phyloP scores from a whole-genome alignment of 1,140 invertebrate genomes.

The Riptortus pedestris region DNA sequence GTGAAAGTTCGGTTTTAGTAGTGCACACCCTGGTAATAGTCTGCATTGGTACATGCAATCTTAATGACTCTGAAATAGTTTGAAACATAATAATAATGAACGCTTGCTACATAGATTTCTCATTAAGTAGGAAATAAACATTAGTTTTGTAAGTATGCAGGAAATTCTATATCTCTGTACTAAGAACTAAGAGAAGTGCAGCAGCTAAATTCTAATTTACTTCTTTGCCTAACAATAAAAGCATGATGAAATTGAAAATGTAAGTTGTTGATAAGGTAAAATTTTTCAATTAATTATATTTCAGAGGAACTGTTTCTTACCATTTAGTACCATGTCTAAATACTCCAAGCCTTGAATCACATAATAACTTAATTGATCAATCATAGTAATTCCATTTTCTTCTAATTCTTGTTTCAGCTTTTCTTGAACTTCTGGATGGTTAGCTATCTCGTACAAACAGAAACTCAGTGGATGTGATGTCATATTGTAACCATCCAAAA shows the following conservation, averaged over 20 bases:
- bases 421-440: conserved; percentile 46
- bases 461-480: conserved; percentile 42
- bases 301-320: conserved; percentile 10
- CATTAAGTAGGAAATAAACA: too few species aligned
- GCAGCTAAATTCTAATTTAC: too few species aligned
- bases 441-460: conserved; percentile 41
- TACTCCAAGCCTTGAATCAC: conserved; percentile 14
- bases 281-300: too few species aligned
- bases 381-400: too few species aligned
- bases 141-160: too few species aligned
- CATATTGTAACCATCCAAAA: conserved; percentile 15
- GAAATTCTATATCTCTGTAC: too few species aligned
- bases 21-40: conserved; percentile 41
- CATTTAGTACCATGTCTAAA: conserved; percentile 21
- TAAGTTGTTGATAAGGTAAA: too few species aligned
- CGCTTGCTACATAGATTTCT: not conserved
- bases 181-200: too few species aligned
- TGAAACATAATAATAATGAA: not conserved
- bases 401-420: conserved; percentile 47
- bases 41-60: conserved; percentile 45
- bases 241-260: too few species aligned
- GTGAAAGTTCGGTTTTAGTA: conserved; percentile 23
- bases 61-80: conserved; percentile 42
- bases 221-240: too few species aligned
- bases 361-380: not conserved